A percentile compares a stretch with the other conserved stretches of the same genome.
Evolutionary conservation across 2,888 invertebrate genomes (phyloP).

Genomic region (Crocallis elinguaria): DNA sequence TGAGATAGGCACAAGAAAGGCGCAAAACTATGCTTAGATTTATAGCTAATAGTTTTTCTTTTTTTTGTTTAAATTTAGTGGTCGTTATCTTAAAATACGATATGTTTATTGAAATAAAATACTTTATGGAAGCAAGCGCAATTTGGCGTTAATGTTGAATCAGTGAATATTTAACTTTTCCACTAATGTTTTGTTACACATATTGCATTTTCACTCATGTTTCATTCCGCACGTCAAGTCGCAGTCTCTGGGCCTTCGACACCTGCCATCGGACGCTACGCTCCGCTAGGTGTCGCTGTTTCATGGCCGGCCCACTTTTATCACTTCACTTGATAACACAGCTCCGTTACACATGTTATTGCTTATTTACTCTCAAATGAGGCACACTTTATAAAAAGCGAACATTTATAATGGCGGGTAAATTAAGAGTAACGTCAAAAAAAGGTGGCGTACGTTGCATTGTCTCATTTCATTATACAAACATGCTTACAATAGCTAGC

Average conservation of each 20-base stretch:
- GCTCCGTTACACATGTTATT: conserved; percentile 66
- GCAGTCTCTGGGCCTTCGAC: conserved; percentile 80
- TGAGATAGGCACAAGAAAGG: conserved; percentile 81
- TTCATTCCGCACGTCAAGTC: conserved; percentile 79
- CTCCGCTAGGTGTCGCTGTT: conserved; percentile 69
- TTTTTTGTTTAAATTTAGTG: conserved; percentile 50
- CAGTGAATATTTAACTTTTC: conserved; percentile 44
- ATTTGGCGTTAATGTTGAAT: conserved; percentile 71
- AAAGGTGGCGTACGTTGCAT: conserved; percentile 66
- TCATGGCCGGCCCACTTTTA: conserved; percentile 82
- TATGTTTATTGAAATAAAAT: conserved; percentile 77
- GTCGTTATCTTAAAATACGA: conserved; percentile 73
- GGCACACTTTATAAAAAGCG: conserved; percentile 39
- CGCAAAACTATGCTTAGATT: conserved; percentile 66
- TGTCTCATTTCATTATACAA: conserved; percentile 66
- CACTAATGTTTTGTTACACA: conserved; percentile 36
- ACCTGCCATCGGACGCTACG: conserved; percentile 77
- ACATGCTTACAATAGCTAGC: conserved; percentile 62
- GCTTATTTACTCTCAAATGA: conserved; percentile 43
- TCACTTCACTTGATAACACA: conserved; percentile 77
- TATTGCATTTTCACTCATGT: conserved; percentile 67
- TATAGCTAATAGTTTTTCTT: conserved; percentile 63
- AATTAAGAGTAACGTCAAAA: conserved; percentile 41
- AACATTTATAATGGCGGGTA: conserved; percentile 44
- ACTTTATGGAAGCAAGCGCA: conserved; percentile 81